Evolutionary conservation across 2,797 vertebrate species (phyloP).

Genomic region (Pachyuromys duprasi): DNA sequence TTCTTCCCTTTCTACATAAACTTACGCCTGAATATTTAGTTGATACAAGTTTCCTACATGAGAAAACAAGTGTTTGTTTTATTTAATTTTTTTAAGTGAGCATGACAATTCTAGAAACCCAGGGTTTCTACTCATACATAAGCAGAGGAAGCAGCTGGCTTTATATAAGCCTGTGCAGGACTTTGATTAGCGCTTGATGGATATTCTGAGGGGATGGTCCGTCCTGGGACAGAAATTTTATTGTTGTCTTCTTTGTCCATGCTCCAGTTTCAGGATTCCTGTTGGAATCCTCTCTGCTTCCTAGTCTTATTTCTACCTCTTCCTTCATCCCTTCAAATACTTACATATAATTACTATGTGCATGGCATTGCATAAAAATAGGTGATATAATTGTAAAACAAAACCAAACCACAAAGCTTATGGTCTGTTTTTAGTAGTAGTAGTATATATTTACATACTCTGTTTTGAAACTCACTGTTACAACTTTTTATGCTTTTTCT

Average conservation of each 20-base stretch:
- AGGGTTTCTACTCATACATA: neutral
- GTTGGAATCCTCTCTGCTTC: neutral
- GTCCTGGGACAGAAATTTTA: slow-evolving; percentile 39
- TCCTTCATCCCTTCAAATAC: neutral
- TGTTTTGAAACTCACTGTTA: slow-evolving; percentile 38
- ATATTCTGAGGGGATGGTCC: neutral
- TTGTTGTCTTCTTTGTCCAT: slow-evolving; percentile 9
- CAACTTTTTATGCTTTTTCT: slow-evolving; percentile 40
- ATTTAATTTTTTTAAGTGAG: neutral
- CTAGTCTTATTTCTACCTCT: neutral
- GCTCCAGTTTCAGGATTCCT: neutral
- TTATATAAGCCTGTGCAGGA: neutral
- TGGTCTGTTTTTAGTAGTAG: slow-evolving; percentile 26
- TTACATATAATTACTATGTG: neutral
- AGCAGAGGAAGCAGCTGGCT: slow-evolving; percentile 36
- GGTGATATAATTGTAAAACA: neutral
- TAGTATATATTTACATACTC: neutral
- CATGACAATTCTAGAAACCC: slow-evolving; percentile 24
- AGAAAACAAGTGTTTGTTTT: neutral
- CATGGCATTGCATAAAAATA: neutral
- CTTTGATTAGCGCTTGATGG: slow-evolving; percentile 27
- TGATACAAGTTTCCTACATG: slow-evolving; percentile 14
- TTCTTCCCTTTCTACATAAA: neutral
- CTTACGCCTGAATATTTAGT: neutral
- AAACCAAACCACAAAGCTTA: neutral